Evolutionary conservation across 2,113 vertebrate genomes (phyloP).

Genomic region (Poeciliopsis retropinna): DNA sequence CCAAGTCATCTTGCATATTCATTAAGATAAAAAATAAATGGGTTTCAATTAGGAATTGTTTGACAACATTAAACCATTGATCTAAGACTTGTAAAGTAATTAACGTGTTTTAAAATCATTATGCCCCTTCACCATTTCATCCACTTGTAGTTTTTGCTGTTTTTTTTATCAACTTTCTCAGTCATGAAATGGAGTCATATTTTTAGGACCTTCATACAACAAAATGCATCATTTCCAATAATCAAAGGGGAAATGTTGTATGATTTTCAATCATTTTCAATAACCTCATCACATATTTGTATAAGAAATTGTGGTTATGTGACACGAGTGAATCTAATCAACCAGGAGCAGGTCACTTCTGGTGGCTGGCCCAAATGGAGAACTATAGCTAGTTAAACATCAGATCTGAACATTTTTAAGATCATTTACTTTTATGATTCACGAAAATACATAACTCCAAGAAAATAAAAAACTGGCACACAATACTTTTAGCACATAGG

Average conservation of each 20-base stretch:
- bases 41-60: background rate
- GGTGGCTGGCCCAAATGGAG: too few relatives aligned
- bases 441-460: too few relatives aligned
- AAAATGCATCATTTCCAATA: background rate
- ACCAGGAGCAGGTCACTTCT: too few relatives aligned
- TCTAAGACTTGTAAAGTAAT: background rate
- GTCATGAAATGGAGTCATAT: background rate
- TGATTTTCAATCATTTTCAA: background rate
- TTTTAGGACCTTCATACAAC: background rate
- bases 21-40: background rate
- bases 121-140: too few relatives aligned
- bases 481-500: too few relatives aligned
- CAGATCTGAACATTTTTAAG: too few relatives aligned
- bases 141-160: too few relatives aligned
- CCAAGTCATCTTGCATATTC: background rate
- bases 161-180: background rate
- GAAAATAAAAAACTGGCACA: too few relatives aligned
- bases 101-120: background rate
- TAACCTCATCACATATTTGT: background rate
- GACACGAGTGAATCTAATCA: too few relatives aligned
- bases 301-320: background rate
- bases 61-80: background rate
- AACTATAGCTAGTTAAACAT: too few relatives aligned
- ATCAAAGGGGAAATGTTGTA: background rate
- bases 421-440: too few relatives aligned